phyloP scores from a whole-genome alignment of 2,888 invertebrate genomes.

The Petrophora chlorosata region DNA sequence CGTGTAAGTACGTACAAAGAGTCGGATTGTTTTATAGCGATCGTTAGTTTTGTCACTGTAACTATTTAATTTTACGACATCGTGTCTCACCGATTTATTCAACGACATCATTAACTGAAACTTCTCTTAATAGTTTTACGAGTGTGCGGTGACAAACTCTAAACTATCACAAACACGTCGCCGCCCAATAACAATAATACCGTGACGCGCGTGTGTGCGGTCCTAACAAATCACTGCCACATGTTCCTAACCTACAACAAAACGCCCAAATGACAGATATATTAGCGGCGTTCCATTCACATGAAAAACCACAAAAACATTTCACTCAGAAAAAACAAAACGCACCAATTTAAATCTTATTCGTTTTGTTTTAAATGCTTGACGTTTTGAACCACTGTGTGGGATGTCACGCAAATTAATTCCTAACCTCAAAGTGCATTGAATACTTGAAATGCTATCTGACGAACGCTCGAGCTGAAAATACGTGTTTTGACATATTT shows the following conservation, averaged over 20 bases:
- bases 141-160: slow-evolving; percentile 55
- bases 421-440: slow-evolving; percentile 25
- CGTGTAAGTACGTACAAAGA: slow-evolving; percentile 11
- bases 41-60: slow-evolving; percentile 26
- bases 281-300: slow-evolving; percentile 65
- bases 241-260: slow-evolving; percentile 70
- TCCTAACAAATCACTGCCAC: slow-evolving; percentile 71
- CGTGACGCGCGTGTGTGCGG: slow-evolving; percentile 62
- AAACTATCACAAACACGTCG: slow-evolving; percentile 72
- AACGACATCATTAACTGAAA: slow-evolving; percentile 41
- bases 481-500: slow-evolving; percentile 43
- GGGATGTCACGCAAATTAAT: slow-evolving; percentile 22
- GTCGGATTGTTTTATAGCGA: slow-evolving; percentile 18
- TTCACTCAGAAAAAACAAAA: slow-evolving; percentile 28
- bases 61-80: slow-evolving; percentile 24
- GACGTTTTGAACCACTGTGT: slow-evolving; percentile 15
- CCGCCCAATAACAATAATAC: slow-evolving; percentile 70
- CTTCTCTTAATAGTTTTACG: slow-evolving; percentile 69
- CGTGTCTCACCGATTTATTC: slow-evolving; percentile 32
- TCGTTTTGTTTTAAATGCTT: slow-evolving; percentile 20
- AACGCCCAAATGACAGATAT: slow-evolving; percentile 79
- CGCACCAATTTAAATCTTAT: slow-evolving; percentile 42
- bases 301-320: slow-evolving; percentile 51
- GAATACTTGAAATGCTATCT: slow-evolving; percentile 35
- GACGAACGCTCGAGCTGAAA: slow-evolving; percentile 38